A percentile compares a stretch with the other conserved stretches of the same genome.
Conservation (phyloP, 2,888 invertebrate genomes). For the Chrysotoxum bicinctum region DNA sequence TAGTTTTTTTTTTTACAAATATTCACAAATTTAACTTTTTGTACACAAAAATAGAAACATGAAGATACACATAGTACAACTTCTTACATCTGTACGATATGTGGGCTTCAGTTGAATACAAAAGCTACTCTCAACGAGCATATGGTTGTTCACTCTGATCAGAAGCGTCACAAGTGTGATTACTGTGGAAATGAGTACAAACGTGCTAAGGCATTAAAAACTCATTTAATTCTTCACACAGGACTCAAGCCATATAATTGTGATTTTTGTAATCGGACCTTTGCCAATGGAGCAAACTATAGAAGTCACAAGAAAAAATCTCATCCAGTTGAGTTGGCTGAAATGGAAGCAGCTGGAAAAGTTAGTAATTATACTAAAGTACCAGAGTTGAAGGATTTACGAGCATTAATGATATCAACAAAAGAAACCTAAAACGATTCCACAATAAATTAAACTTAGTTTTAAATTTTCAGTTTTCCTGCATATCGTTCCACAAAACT, state of each 20-base stretch:
- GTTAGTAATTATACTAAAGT: not conserved
- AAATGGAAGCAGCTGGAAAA: slow-evolving; percentile 78
- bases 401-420: not conserved
- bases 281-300: slow-evolving; percentile 81
- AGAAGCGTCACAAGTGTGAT: slow-evolving; percentile 79
- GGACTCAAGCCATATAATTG: slow-evolving; percentile 75
- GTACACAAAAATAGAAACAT: slow-evolving; percentile 79
- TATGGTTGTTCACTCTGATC: slow-evolving; percentile 80
- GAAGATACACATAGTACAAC: slow-evolving; percentile 81
- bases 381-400: not conserved
- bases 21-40: too few relatives aligned
- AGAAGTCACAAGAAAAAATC: slow-evolving; percentile 80
- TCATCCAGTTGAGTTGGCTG: slow-evolving; percentile 79
- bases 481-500: too few relatives aligned
- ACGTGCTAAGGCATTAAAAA: not conserved
- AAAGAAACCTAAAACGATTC: not conserved
- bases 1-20: not conserved
- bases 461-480: too few relatives aligned
- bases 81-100: slow-evolving; percentile 80
- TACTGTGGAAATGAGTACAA: slow-evolving; percentile 75
- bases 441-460: not conserved
- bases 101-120: slow-evolving; percentile 81
- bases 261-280: slow-evolving; percentile 79
- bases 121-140: slow-evolving; percentile 82
- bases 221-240: slow-evolving; percentile 1